These are phyloP conservation scores for Varanus salvator DNA, from an alignment of 2,113 vertebrate species.

Conservation along the genomic window DNA sequence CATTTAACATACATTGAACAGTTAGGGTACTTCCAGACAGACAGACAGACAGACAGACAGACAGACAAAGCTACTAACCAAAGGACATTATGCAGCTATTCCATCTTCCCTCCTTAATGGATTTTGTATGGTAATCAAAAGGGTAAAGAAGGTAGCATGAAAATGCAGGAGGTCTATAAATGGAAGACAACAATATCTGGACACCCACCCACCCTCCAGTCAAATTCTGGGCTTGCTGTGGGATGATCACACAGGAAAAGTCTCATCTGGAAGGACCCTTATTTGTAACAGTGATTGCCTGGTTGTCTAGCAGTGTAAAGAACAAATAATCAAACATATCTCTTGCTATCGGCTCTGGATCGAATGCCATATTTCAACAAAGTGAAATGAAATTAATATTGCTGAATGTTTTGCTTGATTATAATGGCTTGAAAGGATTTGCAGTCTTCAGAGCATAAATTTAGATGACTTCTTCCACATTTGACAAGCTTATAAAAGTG, in stretches of 20 bases:
- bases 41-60: too few species aligned
- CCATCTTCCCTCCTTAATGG: neutral
- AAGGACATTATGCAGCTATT: neutral
- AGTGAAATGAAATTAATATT: constrained; percentile 67
- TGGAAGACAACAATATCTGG: neutral
- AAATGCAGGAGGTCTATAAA: neutral
- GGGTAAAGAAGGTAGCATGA: neutral
- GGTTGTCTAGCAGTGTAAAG: neutral
- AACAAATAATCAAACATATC: constrained; percentile 35
- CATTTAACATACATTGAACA: too few species aligned
- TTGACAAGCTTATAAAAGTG: constrained; percentile 76
- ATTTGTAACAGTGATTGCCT: neutral
- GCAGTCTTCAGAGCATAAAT: constrained; percentile 70
- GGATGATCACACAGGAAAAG: neutral
- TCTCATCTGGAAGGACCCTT: neutral
- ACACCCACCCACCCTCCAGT: neutral
- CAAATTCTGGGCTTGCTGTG: neutral
- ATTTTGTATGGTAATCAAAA: neutral
- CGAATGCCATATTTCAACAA: constrained; percentile 59
- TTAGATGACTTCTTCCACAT: constrained; percentile 74
- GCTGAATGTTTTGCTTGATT: constrained; percentile 68
- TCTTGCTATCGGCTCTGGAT: constrained; percentile 50
- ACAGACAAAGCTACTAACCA: neutral
- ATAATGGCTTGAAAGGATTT: constrained; percentile 71
- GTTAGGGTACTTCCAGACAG: neutral